These are phyloP conservation scores for Prosapia bicincta DNA, from an alignment of 2,888 invertebrate genomes.

Conservation along the genomic window DNA sequence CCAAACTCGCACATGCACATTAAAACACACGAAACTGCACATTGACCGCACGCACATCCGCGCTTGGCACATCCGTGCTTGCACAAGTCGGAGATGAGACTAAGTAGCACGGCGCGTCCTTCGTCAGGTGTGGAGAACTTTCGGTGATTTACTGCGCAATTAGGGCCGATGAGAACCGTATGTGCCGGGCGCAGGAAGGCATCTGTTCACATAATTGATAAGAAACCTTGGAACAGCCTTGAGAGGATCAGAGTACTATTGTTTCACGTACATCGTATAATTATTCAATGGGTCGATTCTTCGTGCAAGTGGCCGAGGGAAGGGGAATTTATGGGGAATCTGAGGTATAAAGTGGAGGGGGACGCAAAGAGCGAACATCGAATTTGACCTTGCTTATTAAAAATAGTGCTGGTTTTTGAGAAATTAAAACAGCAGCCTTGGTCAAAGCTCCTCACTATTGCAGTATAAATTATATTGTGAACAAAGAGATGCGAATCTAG, in stretches of 20 bases:
- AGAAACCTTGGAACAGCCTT: neutral
- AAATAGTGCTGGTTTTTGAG: neutral
- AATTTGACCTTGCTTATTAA: neutral
- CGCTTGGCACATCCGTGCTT: neutral
- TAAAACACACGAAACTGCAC: neutral
- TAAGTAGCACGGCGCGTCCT: neutral
- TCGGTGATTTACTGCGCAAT: neutral
- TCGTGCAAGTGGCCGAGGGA: neutral
- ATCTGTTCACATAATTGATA: neutral
- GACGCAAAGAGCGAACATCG: neutral
- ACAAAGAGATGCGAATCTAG: too few species aligned
- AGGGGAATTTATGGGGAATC: neutral
- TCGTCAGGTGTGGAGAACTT: neutral
- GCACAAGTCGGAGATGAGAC: neutral
- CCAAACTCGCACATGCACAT: neutral
- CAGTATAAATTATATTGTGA: too few species aligned
- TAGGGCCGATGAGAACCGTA: neutral
- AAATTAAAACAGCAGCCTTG: neutral
- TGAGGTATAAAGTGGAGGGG: neutral
- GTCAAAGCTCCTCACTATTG: too few species aligned
- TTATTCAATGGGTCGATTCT: neutral
- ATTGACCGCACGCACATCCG: neutral
- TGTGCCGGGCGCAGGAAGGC: neutral
- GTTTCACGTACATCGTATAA: neutral
- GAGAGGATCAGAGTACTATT: neutral